Evolutionary conservation across 2,888 invertebrate genomes (phyloP), one percentile per base, ranked within the genome.

Genomic region (Epicampocera succincta): DNA sequence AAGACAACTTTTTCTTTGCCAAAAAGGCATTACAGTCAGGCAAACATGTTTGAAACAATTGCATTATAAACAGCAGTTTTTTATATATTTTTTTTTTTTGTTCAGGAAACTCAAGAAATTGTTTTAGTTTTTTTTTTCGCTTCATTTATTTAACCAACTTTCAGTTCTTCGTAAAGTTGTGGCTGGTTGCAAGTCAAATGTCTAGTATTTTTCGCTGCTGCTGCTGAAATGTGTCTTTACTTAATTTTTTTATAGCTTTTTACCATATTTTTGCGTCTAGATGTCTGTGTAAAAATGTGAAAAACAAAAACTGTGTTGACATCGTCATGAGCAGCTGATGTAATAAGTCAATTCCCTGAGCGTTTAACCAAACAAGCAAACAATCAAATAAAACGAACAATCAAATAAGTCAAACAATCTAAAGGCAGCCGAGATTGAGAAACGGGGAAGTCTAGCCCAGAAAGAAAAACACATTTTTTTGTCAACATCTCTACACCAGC

Each of bases 301-400:
- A 21, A 15, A 19, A 40, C 48, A 48, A 19, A 54, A 68, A 38
- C 65, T 46, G 21, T 40, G 54, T 54, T 69, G 76, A 58, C 71
- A 58, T 65, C 71, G 65, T 42, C 69, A 74, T 74, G 74, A 69
- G 80, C 65, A 69, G 74, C 69, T 63, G 69, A 74, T 74, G 42
- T 58, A 69, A 80, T 68, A 65, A 68, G 48, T 58, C 69, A 80
- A 80, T 69, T 80, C 69, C 69, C 69, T 74, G 50, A 65, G 42
- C 46, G 50, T 69, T 80, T 66, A 69, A 65, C 56, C 19, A 63
- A 65, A 69, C 74, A 74, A 74, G 48, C 63, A 42, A 71, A 50
- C 66, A 66, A 66, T 66, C 48, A 71, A 71, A 54, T 63, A 50
- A 68, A 60, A 12, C 75, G 42, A 50, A 44, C 61, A 72, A 72